These are phyloP conservation scores for Pyrochroa serraticornis DNA, from an alignment of 2,888 invertebrate genomes.

Conservation along the genomic window DNA sequence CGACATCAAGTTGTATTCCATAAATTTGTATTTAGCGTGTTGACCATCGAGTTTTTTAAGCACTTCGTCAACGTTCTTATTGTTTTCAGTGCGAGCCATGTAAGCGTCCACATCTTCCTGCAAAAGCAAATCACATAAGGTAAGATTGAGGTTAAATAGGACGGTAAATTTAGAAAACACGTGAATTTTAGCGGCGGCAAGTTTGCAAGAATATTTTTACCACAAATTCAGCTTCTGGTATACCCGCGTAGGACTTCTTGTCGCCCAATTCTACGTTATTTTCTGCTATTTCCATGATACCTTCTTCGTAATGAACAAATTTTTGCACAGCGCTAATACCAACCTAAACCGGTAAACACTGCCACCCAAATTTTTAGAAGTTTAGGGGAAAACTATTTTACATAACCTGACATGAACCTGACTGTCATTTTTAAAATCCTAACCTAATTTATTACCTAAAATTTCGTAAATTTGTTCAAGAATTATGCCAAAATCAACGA, in stretches of 20 bases:
- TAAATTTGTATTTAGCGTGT: slow-evolving; percentile 95
- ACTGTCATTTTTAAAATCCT: not conserved
- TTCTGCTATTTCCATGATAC: slow-evolving; percentile 33
- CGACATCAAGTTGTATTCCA: slow-evolving; percentile 90
- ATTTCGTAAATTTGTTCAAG: not conserved
- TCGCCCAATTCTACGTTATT: slow-evolving; percentile 47
- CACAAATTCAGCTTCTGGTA: slow-evolving; percentile 87
- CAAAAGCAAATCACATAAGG: slow-evolving; percentile 42
- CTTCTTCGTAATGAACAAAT: not conserved
- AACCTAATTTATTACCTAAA: not conserved
- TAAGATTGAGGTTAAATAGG: slow-evolving; percentile 31
- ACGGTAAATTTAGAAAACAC: slow-evolving; percentile 31
- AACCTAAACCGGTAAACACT: too few relatives aligned
- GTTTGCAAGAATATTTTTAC: slow-evolving; percentile 59
- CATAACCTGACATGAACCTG: not conserved
- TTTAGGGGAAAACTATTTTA: too few relatives aligned
- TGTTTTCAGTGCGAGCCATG: slow-evolving; percentile 84
- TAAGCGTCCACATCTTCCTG: slow-evolving; percentile 95
- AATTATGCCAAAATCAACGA: not conserved
- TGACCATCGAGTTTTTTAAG: slow-evolving; percentile 88
- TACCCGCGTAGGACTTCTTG: slow-evolving; percentile 76
- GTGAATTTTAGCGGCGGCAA: not conserved
- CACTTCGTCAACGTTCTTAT: slow-evolving; percentile 83
- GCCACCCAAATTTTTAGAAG: too few relatives aligned
- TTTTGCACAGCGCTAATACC: too few relatives aligned